Base-by-base conservation (phyloP, 2,888 invertebrate genomes). In the Deilephila elpenor region DNA sequence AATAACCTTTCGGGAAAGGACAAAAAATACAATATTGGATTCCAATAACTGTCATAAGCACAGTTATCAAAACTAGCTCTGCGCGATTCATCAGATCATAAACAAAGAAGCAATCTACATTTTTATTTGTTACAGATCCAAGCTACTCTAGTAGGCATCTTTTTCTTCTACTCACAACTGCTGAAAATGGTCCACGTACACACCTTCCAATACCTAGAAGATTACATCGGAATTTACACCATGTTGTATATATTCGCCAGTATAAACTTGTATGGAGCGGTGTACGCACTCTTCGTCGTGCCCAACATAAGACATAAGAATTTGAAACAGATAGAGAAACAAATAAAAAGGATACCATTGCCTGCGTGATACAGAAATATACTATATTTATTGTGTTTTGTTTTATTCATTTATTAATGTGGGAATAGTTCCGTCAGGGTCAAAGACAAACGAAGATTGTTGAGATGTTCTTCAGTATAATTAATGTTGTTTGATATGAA, bases 121-220 rank as follows among this genome's bases (percentile, higher is more conserved):
- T n/a, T n/a, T n/a, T n/a, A n/a, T n/a, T n/a, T n/a, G n/a, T 90
- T 89, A 29, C 91, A 94, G 93, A 86, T 93, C 17, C 84, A 93
- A 44, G 84, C 91, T 17, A 88, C 86, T 0, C 78, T 91, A 19
- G 60, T 92, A 5, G 88, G 86, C 2, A 70, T 86, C 0, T 75
- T 92, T 1, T 91, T 86, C 81, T 77, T 85, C 0, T 93, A 90
- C 75, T 84, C 88, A 0, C 90, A 93, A 80, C 74, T 91, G 5
- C 75, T 93, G 3, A 89, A 88, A 74, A 81, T 94, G 0, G 59
- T 78, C 0, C 93, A 93, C 77, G 80, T 91, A 76, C 88, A 90
- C 76, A 86, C 89, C 51, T 89, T 89, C 83, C 78, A 85, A 75
- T 89, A 89, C 76, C 78, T 93, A 7, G 92, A 93, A 78, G 84